Conservation (phyloP, 2,888 invertebrate genomes). For the Chrysomela aeneicollis region DNA sequence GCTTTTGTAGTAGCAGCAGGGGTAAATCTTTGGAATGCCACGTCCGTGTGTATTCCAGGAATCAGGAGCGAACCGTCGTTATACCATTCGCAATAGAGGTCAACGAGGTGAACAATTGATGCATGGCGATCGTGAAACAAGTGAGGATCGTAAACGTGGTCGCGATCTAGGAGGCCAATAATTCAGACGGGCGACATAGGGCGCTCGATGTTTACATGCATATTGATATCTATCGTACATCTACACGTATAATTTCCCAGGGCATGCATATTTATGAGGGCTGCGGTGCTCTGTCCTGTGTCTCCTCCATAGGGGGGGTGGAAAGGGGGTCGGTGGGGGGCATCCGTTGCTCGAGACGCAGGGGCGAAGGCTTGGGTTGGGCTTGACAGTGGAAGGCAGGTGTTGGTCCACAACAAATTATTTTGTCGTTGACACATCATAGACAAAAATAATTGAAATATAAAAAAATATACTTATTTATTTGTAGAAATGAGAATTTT, state of each 20-base stretch:
- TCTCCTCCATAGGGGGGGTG: slow-evolving; percentile 29
- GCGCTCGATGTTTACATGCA: slow-evolving; percentile 62
- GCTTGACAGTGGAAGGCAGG: not conserved
- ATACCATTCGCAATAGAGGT: not conserved
- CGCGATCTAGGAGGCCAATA: slow-evolving; percentile 55
- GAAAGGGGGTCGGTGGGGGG: not conserved
- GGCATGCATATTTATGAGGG: slow-evolving; percentile 60
- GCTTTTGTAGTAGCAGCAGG: too few relatives aligned
- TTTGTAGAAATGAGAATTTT: too few relatives aligned
- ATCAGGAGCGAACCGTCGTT: not conserved
- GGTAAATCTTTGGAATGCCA: too few relatives aligned
- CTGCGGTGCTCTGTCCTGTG: slow-evolving; percentile 36
- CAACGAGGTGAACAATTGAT: slow-evolving; percentile 21
- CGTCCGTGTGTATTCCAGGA: too few relatives aligned
- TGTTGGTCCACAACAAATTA: too few relatives aligned
- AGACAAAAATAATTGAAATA: too few relatives aligned
- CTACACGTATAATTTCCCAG: slow-evolving; percentile 60
- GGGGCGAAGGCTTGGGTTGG: slow-evolving; percentile 11
- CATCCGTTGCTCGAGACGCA: slow-evolving; percentile 1
- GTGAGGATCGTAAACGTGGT: slow-evolving; percentile 18
- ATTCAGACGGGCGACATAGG: slow-evolving; percentile 58
- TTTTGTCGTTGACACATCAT: too few relatives aligned
- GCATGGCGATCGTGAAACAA: slow-evolving; percentile 25
- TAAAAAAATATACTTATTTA: too few relatives aligned
- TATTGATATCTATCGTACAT: slow-evolving; percentile 62